These are phyloP conservation scores for Drosophila buzzatii DNA, from an alignment of 2,888 invertebrate species.

Conservation along the genomic window DNA sequence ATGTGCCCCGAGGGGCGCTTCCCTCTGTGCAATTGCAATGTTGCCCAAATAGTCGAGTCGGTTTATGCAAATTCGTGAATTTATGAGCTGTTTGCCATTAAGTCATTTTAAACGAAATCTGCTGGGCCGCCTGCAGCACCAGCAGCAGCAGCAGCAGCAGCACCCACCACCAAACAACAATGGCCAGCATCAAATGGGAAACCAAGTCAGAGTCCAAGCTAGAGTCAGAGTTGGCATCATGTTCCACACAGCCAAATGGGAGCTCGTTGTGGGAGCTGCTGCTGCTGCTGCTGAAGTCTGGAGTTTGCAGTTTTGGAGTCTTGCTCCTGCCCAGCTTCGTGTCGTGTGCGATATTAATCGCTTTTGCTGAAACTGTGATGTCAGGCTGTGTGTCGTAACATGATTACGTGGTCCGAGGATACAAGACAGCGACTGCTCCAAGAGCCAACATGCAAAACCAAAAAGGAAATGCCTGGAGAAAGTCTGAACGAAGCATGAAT, in stretches of 20 bases:
- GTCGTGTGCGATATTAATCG: conserved; percentile 83
- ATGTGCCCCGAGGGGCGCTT: conserved; percentile 67
- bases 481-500: conserved; percentile 3
- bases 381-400: conserved; percentile 82
- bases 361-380: conserved; percentile 81
- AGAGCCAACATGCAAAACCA: conserved; percentile 20
- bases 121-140: conserved; percentile 54
- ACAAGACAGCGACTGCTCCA: conserved; percentile 20
- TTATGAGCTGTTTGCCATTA: conserved; percentile 79
- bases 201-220: conserved; percentile 27
- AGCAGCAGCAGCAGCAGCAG: conserved; percentile 38
- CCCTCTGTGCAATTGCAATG: conserved; percentile 50
- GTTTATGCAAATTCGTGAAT: conserved; percentile 79
- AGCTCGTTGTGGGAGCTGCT: conserved; percentile 21
- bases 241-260: conserved; percentile 20
- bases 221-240: conserved; percentile 20
- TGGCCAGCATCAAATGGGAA: conserved; percentile 56
- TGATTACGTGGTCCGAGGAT: conserved; percentile 77
- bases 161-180: conserved; percentile 53
- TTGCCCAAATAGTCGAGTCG: conserved; percentile 62
- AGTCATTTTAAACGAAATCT: conserved; percentile 77
- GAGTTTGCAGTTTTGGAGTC: conserved; percentile 4
- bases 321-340: conserved; percentile 43
- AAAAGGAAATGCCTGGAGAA: conserved; percentile 15
- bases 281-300: background rate